These are phyloP conservation scores for Channa maculata DNA, from an alignment of 2,113 vertebrate genomes.

Conservation along the genomic window DNA sequence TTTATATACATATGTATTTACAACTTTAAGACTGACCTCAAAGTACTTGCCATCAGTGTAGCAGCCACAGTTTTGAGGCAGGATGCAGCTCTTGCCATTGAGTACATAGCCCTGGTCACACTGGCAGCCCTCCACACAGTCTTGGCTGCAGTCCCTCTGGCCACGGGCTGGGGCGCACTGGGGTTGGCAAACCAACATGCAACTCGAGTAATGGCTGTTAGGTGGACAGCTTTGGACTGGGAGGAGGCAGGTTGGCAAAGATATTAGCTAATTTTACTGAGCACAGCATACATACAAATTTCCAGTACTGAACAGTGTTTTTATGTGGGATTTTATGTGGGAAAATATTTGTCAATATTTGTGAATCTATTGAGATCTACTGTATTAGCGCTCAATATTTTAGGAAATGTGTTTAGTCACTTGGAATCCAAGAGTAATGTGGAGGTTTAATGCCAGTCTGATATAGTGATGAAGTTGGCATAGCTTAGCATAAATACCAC, in stretches of 20 bases:
- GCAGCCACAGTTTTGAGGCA: slow-evolving; percentile 95
- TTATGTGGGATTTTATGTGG: not conserved
- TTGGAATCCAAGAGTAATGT: no score
- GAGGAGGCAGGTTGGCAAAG: slow-evolving; percentile 38
- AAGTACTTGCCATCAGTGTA: slow-evolving; percentile 96
- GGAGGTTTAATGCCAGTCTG: not conserved
- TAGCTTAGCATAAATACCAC: not conserved
- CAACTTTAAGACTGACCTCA: slow-evolving; percentile 83
- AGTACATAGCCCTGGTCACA: slow-evolving; percentile 94
- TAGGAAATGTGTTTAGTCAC: not conserved
- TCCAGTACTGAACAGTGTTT: not conserved
- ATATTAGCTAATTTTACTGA: slow-evolving; percentile 17
- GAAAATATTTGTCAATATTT: slow-evolving; percentile 2
- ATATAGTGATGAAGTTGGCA: not conserved
- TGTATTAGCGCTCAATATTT: not conserved
- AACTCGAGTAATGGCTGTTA: slow-evolving; percentile 96
- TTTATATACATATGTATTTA: not conserved
- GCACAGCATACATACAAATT: not conserved
- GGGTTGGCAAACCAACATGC: slow-evolving; percentile 93
- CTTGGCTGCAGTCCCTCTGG: slow-evolving; percentile 94
- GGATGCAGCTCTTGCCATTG: slow-evolving; percentile 94
- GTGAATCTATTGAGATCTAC: not conserved
- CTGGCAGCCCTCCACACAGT: slow-evolving; percentile 97
- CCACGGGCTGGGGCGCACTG: slow-evolving; percentile 93
- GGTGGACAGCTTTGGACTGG: slow-evolving; percentile 91